A percentile compares a stretch with the other conserved stretches of the same genome.
phyloP scores from a whole-genome alignment of 2,797 vertebrate species.

The Myioborus melanocephalus region DNA sequence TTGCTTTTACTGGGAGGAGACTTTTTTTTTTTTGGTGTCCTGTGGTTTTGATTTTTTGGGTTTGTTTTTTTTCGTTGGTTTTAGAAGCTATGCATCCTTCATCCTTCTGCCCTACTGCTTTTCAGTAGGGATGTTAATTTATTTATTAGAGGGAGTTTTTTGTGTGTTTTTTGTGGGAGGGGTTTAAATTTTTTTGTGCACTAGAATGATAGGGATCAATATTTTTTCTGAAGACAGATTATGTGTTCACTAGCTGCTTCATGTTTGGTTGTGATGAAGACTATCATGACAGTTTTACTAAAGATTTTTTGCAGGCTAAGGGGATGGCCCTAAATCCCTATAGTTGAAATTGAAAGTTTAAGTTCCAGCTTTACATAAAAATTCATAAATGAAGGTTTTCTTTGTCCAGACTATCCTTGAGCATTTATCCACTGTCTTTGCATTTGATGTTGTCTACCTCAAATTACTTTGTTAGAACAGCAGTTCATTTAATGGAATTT shows the following conservation, averaged over 20 bases:
- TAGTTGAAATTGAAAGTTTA: neutral
- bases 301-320: neutral
- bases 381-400: neutral
- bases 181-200: neutral
- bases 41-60: neutral
- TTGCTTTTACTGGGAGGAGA: neutral
- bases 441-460: neutral
- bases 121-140: neutral
- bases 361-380: neutral
- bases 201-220: rapidly evolving
- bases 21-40: neutral
- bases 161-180: neutral
- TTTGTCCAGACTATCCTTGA: neutral
- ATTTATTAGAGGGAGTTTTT: rapidly evolving
- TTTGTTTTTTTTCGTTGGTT: neutral
- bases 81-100: rapidly evolving
- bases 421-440: neutral
- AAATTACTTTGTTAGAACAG: neutral
- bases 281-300: rapidly evolving
- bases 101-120: neutral
- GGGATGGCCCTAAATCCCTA: neutral
- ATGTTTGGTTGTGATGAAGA: neutral
- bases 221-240: neutral
- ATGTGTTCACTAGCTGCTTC: neutral
- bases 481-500: neutral